Evolutionary conservation across 1,140 invertebrate species (phyloP), one percentile per base, ranked within the genome.

Genomic region (Papilio xuthus): DNA sequence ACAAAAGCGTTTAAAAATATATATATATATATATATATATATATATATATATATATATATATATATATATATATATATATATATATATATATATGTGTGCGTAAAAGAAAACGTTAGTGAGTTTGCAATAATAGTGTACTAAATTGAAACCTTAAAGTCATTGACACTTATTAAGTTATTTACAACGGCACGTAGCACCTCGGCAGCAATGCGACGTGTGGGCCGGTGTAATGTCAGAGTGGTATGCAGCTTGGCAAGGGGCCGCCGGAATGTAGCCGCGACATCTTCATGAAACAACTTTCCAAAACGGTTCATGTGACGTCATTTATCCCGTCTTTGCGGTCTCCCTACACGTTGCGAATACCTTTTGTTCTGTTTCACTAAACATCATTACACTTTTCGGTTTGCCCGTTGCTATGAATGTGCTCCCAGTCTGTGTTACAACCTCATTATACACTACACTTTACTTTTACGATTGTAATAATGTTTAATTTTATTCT

Each of bases 251-350:
- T 89, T 88, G 88, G 84, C 83, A 86, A 90, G 90, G 84, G 83
- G 74, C 71, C 74, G 74, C 77, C 20, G 88, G 88, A 89, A 91
- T 90, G 86, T 85, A 84, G 84, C 87, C 86, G 79, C 86, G 84
- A 91, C 89, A 89, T 93, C 90, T 92, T 92, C 89, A 92, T 92
- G 83, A 86, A 79, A 84, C 86, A 88, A 89, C 85, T 91, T 92
- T 89, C 82, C 82, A 83, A 88, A 88, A 84, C 81, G 81, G 78
- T 78, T 32, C 76, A 81, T 77, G 42, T 74, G 77, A 81, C 76
- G 37, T 74, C 77, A 79, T 82, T 85, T 84, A 83, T 56, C 71
- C 37, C 20, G 37, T 44, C 20, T 23, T 20, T 42, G 71, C 71
- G 20, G 23, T 41, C 71, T 41, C 37, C 9, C 41, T 4, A 9